phyloP scores from a whole-genome alignment of 2,797 vertebrate genomes.

The Falco biarmicus region DNA sequence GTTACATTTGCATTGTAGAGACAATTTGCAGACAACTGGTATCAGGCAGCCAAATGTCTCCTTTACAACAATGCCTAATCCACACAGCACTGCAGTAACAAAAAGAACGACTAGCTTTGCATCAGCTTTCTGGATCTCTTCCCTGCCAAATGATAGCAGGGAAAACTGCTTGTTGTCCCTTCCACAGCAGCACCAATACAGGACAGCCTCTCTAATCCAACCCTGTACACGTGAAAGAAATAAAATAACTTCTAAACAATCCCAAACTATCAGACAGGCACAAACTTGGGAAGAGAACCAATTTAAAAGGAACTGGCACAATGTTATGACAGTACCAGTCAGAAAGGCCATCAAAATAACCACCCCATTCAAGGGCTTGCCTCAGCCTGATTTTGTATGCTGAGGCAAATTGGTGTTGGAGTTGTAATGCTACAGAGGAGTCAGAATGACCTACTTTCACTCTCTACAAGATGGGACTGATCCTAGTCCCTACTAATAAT shows the following conservation, averaged over 20 bases:
- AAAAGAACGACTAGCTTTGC: conserved; percentile 38
- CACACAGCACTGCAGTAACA: conserved; percentile 16
- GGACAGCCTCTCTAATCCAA: neutral
- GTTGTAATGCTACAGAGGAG: neutral
- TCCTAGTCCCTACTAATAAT: conserved; percentile 24
- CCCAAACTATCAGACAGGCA: neutral
- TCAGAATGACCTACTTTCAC: conserved; percentile 51
- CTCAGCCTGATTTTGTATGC: neutral
- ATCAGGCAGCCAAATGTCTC: conserved; percentile 38
- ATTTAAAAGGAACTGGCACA: neutral
- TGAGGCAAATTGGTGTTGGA: neutral
- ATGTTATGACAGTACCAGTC: neutral
- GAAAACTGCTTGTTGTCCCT: neutral
- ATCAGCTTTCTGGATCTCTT: neutral
- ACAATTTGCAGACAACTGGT: conserved; percentile 23
- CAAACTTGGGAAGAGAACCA: neutral
- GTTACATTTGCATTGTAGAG: neutral
- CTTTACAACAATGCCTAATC: conserved; percentile 40
- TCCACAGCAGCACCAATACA: neutral
- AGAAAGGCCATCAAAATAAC: neutral
- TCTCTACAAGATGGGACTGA: neutral
- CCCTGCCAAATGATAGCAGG: neutral
- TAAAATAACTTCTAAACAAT: neutral
- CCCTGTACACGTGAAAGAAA: neutral
- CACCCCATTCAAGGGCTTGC: neutral